Conservation (phyloP, 2,113 vertebrate genomes). For the Nanorana parkeri region DNA sequence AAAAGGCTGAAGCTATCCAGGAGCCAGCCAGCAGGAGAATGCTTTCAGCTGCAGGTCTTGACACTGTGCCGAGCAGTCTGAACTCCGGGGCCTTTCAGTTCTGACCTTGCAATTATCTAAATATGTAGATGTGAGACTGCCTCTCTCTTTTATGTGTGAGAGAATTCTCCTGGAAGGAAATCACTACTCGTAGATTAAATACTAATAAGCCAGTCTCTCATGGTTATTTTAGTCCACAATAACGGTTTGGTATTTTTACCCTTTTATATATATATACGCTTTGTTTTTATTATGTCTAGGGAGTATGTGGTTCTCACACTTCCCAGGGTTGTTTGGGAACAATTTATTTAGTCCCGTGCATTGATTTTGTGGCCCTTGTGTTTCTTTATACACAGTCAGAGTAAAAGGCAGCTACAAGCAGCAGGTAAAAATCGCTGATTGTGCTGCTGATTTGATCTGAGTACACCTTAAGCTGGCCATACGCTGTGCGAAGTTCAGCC, state of each 20-base stretch:
- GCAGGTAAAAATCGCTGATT: no score
- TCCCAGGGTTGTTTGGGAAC: neutral
- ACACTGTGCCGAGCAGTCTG: conserved; percentile 48
- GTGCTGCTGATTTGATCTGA: no score
- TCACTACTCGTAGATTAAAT: conserved; percentile 8
- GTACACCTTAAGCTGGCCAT: no score
- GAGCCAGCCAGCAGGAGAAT: conserved; percentile 49
- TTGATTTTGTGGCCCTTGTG: neutral
- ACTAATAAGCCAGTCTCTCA: conserved; percentile 4
- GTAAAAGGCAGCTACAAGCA: no score
- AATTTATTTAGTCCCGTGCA: neutral
- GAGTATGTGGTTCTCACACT: neutral
- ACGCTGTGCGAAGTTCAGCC: no score
- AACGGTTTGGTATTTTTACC: neutral
- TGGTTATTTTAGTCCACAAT: conserved; percentile 11
- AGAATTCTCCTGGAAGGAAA: conserved; percentile 42
- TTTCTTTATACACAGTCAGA: neutral
- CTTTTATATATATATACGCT: neutral
- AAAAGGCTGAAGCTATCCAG: conserved; percentile 24
- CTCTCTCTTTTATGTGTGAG: conserved; percentile 33
- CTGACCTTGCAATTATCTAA: conserved; percentile 54
- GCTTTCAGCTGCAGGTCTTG: conserved; percentile 49
- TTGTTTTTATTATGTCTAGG: neutral
- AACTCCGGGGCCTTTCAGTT: conserved; percentile 30
- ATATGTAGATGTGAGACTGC: conserved; percentile 46